These are phyloP conservation scores for Erinaceus europaeus DNA, from an alignment of 2,113 vertebrate species.

Conservation along the genomic window DNA sequence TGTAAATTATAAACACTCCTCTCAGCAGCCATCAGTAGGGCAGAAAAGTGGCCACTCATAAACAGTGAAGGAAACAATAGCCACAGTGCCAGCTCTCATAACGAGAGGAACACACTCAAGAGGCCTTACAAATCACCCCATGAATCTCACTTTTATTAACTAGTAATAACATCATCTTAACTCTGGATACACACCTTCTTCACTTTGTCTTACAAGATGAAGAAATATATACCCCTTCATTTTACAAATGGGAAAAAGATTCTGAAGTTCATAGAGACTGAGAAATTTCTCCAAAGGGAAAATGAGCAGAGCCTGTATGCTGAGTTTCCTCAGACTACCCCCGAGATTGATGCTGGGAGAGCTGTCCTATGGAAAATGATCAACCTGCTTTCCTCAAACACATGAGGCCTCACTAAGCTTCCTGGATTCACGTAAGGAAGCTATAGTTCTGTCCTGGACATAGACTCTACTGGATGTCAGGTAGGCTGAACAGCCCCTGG, in stretches of 20 bases:
- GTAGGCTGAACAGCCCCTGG: fast-evolving
- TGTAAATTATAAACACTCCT: not conserved
- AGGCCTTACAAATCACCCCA: not conserved
- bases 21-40: not conserved
- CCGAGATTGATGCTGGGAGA: no score
- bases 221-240: not conserved
- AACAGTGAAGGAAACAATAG: not conserved
- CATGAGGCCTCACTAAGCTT: not conserved
- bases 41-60: not conserved
- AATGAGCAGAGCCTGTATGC: not conserved
- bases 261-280: not conserved
- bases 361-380: fast-evolving
- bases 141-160: not conserved
- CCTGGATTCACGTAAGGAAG: not conserved
- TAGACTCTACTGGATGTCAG: not conserved
- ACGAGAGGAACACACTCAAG: not conserved
- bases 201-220: not conserved
- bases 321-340: not conserved
- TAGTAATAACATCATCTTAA: not conserved
- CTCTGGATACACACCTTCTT: not conserved
- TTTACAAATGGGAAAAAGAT: not conserved
- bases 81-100: not conserved
- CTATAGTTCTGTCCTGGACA: not conserved
- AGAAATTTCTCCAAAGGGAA: not conserved
- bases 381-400: not conserved